These are phyloP conservation scores for Taenaris catops DNA, from an alignment of 2,888 invertebrate species.

Conservation along the genomic window DNA sequence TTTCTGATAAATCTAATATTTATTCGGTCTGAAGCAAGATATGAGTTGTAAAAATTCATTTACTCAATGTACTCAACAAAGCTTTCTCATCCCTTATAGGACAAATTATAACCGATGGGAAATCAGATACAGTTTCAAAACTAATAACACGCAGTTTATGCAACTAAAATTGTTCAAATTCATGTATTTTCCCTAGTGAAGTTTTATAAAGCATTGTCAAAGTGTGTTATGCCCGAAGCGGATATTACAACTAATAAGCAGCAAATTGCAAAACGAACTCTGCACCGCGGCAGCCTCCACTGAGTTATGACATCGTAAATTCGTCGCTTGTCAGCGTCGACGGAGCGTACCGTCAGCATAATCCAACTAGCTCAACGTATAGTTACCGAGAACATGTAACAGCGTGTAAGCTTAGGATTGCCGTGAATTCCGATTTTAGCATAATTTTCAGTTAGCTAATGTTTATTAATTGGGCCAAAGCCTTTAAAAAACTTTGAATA, in stretches of 20 bases:
- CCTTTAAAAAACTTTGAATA: no score
- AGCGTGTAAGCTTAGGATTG: no score
- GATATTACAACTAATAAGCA: conserved; percentile 22
- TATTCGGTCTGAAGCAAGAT: no score
- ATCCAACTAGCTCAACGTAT: conserved; percentile 24
- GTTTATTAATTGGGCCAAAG: no score
- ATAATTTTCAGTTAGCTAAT: no score
- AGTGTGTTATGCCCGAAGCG: neutral
- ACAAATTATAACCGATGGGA: no score
- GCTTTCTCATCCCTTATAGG: no score
- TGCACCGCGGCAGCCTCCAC: conserved; percentile 19
- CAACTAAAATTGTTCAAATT: conserved; percentile 2
- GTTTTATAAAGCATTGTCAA: conserved; percentile 3
- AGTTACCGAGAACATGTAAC: neutral
- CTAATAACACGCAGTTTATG: conserved; percentile 2
- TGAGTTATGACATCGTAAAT: conserved; percentile 52
- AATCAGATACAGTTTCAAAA: neutral
- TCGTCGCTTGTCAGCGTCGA: conserved; percentile 37
- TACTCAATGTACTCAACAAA: no score
- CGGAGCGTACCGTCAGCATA: conserved; percentile 30
- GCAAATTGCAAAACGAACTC: conserved; percentile 21
- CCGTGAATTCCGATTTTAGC: neutral
- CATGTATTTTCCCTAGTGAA: conserved; percentile 5
- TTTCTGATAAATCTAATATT: no score
- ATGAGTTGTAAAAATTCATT: no score